Base-by-base conservation (phyloP, 2,888 invertebrate species). In the Eucera pruinosa region DNA sequence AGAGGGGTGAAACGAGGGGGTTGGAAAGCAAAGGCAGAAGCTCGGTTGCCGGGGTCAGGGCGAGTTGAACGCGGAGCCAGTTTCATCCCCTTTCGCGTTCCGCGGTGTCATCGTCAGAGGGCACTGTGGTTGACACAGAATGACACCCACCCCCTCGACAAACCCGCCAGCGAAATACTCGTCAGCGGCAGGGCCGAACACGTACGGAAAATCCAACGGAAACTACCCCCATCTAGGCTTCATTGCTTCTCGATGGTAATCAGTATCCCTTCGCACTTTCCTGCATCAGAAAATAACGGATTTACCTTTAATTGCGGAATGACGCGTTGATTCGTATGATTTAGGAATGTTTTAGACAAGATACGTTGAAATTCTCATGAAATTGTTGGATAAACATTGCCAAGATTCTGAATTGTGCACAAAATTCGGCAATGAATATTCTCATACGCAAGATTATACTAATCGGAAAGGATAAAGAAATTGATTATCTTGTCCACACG, bases 41-140 rank as follows among this genome's bases (percentile, higher is more conserved):
- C 67, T 86, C 75, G 82, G 84, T 86, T 87, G 85, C 83, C 81
- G 80, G 79, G 80, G 82, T 82, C 85, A 83, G 83, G 75, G 66
- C 86, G 86, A 88, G 88, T 88, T 89, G 87, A 86, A 86, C 88
- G 85, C 86, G 67, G 73, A 87, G 84, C 84, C 83, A 85, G 89
- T 88, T 89, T 88, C 90, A 88, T 88, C 92, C 92, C 91, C 91
- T 91, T 91, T 89, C 90, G 87, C 90, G 91, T 91, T 88, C 87
- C 88, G 83, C 89, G 88, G 89, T 91, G 92, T 92, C 92, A 92
- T 92, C 90, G 91, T 91, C 92, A 91, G 91, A 91, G 91, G 92
- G 90, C 89, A 88, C 91, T 92, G 91, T 80, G 90, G 90, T 90
- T 92, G 92, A 91, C 92, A 91, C 90, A 86, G 88, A 90, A 91